A percentile compares a stretch with the other conserved stretches of the same genome.
Evolutionary conservation across 2,797 vertebrate genomes (phyloP).

Genomic region (Melanotaenia trifasciata): DNA sequence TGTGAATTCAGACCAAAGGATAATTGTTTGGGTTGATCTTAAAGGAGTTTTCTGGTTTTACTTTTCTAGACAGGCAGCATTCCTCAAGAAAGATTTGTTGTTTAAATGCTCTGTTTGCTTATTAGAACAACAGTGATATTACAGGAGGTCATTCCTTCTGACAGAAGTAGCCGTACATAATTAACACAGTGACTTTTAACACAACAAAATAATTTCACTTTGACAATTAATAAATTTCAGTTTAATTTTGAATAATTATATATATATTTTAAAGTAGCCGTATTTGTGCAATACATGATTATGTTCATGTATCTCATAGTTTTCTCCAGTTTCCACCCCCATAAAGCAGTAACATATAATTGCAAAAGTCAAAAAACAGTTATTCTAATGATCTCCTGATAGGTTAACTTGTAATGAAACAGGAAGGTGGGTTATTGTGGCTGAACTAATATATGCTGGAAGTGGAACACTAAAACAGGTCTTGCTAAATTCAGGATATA

Average conservation of each 20-base stretch:
- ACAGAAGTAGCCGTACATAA: not conserved
- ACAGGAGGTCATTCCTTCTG: not conserved
- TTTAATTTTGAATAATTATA: not conserved
- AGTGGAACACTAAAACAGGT: too few relatives aligned
- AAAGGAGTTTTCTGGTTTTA: too few relatives aligned
- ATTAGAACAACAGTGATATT: not conserved
- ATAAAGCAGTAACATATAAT: not conserved
- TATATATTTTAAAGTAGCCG: not conserved
- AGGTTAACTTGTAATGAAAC: constrained; percentile 13
- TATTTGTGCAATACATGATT: not conserved
- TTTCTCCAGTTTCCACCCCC: not conserved
- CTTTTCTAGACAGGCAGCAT: too few relatives aligned
- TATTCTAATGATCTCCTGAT: not conserved
- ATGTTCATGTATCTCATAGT: not conserved
- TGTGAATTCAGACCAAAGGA: not conserved
- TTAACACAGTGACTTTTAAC: not conserved
- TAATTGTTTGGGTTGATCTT: too few relatives aligned
- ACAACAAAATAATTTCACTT: not conserved
- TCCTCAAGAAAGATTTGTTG: too few relatives aligned
- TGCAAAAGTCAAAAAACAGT: not conserved
- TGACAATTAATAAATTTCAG: not conserved
- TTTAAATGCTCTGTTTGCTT: too few relatives aligned
- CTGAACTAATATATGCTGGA: too few relatives aligned
- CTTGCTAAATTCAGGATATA: too few relatives aligned
- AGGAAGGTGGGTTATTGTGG: not conserved